These are phyloP conservation scores for Philereme transversata DNA, from an alignment of 2,888 invertebrate genomes.

Conservation along the genomic window DNA sequence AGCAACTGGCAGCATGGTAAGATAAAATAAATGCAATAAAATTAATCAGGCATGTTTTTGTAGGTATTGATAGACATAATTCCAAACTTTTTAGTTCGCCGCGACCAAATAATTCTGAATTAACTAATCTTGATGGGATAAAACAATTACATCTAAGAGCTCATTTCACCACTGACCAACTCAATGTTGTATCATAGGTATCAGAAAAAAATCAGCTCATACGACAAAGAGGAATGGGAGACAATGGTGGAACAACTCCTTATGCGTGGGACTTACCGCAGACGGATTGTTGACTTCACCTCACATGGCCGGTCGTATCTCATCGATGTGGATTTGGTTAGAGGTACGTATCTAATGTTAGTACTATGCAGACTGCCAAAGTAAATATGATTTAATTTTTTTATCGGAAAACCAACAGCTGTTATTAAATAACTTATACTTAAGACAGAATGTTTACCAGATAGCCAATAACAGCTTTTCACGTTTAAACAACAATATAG, in stretches of 20 bases:
- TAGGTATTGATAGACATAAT: too few species aligned
- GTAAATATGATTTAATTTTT: too few species aligned
- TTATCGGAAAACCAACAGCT: neutral
- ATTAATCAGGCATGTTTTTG: too few species aligned
- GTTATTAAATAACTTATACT: too few species aligned
- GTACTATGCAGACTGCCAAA: neutral
- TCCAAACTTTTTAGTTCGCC: too few species aligned
- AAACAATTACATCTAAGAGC: too few species aligned
- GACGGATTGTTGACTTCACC: conserved; percentile 92
- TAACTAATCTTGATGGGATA: too few species aligned
- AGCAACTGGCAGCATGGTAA: conserved; percentile 79
- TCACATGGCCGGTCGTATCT: conserved; percentile 95
- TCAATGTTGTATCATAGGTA: conserved; percentile 84
- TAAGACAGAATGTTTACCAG: too few species aligned
- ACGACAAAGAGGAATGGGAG: conserved; percentile 99
- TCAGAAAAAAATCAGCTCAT: conserved; percentile 97
- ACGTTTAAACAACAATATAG: too few species aligned
- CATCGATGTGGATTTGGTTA: conserved; percentile 97
- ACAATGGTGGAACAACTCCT: conserved; percentile 93
- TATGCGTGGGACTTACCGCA: conserved; percentile 76
- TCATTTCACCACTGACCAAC: too few species aligned
- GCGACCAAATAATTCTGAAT: too few species aligned
- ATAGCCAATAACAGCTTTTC: too few species aligned
- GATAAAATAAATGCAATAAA: conserved; percentile 24
- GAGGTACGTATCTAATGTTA: conserved; percentile 81